Conservation (phyloP, 2,113 vertebrate genomes). For the Sander vitreus region DNA sequence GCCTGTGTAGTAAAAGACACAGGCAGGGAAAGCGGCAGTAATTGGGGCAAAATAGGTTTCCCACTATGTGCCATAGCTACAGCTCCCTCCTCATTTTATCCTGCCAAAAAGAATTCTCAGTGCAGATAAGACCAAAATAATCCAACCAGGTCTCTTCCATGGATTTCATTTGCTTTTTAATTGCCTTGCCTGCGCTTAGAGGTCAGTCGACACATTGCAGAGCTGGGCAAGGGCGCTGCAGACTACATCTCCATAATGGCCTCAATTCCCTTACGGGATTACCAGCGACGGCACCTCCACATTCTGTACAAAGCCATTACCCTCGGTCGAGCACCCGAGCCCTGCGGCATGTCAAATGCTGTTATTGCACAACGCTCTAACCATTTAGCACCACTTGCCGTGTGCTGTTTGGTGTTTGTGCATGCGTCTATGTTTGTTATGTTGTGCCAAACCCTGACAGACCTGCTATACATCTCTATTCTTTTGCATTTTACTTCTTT, state of each 20-base stretch:
- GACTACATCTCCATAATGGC: conserved; percentile 57
- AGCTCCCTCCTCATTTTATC: conserved; percentile 34
- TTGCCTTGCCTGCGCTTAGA: conserved; percentile 49
- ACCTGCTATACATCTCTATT: not conserved
- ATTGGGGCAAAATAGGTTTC: conserved; percentile 60
- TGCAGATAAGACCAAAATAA: conserved; percentile 58
- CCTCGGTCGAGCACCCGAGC: conserved; percentile 27
- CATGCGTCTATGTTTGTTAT: conserved; percentile 14
- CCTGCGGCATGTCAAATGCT: conserved; percentile 42
- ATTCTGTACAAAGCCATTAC: conserved; percentile 48
- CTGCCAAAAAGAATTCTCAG: not conserved
- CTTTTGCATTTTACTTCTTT: not conserved
- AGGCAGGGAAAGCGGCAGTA: conserved; percentile 33
- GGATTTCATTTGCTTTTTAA: conserved; percentile 67
- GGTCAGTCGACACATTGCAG: conserved; percentile 56
- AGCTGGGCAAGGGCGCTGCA: conserved; percentile 35
- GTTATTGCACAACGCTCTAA: not conserved
- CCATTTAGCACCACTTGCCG: conserved; percentile 41
- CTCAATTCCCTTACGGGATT: conserved; percentile 47
- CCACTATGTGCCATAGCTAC: not conserved
- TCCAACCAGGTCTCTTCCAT: conserved; percentile 59
- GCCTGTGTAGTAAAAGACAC: not conserved
- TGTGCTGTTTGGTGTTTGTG: conserved; percentile 22
- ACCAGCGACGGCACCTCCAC: conserved; percentile 22
- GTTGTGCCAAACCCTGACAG: conserved; percentile 3